These are phyloP conservation scores for Geotrupes spiniger DNA, from an alignment of 2,888 invertebrate genomes.

Conservation along the genomic window DNA sequence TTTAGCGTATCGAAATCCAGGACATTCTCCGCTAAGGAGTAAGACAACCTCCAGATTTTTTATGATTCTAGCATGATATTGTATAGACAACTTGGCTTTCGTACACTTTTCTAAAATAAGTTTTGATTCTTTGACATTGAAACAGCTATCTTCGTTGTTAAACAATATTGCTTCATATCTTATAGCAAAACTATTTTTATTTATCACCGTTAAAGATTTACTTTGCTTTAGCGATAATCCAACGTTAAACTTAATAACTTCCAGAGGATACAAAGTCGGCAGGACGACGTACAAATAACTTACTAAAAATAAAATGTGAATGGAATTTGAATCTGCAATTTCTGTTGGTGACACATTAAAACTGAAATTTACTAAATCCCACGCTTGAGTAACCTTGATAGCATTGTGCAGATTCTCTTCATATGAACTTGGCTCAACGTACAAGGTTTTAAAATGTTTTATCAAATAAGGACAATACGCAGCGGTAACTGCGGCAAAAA, in stretches of 20 bases:
- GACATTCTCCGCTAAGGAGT: conserved; percentile 12
- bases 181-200: conserved; percentile 9
- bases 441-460: neutral
- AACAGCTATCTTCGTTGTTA: conserved; percentile 8
- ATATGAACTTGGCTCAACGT: neutral
- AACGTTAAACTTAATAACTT: conserved; percentile 5
- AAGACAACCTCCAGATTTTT: neutral
- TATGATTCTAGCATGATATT: conserved; percentile 11
- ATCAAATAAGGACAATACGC: conserved; percentile 16
- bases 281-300: conserved; percentile 12
- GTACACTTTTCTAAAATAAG: conserved; percentile 4
- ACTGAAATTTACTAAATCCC: conserved; percentile 12
- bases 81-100: neutral
- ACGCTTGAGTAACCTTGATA: conserved; percentile 5
- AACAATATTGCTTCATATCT: conserved; percentile 9
- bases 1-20: conserved; percentile 12
- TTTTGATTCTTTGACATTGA: neutral
- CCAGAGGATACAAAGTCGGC: conserved; percentile 11
- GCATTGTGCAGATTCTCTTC: conserved; percentile 11
- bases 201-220: conserved; percentile 4
- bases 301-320: conserved; percentile 3
- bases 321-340: conserved; percentile 1
- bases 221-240: neutral
- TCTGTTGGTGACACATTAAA: conserved; percentile 2
- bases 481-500: conserved; percentile 12